These are phyloP conservation scores for Camponotus fellah DNA, from an alignment of 2,888 invertebrate species.

Conservation along the genomic window DNA sequence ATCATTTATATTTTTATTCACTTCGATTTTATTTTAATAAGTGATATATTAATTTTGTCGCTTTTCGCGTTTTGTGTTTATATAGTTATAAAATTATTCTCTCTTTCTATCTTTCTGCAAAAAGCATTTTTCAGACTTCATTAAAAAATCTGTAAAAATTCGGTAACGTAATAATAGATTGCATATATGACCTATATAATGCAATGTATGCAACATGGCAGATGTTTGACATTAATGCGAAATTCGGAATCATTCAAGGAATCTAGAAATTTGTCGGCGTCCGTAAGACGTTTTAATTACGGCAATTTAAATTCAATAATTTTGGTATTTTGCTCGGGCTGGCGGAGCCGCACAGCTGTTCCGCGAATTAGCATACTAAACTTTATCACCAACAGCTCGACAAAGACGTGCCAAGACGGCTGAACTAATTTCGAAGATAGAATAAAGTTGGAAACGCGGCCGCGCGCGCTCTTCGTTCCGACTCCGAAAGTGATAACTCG, in stretches of 20 bases:
- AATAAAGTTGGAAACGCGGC: constrained; percentile 83
- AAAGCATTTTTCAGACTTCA: background rate
- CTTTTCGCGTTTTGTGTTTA: background rate
- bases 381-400: constrained; percentile 86
- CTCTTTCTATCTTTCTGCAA: background rate
- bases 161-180: constrained; percentile 33
- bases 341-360: constrained; percentile 83
- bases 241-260: constrained; percentile 56
- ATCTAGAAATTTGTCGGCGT: constrained; percentile 76
- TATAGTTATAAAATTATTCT: background rate
- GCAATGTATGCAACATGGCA: constrained; percentile 33
- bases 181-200: constrained; percentile 3
- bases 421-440: constrained; percentile 86
- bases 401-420: constrained; percentile 86
- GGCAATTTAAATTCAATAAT: constrained; percentile 86
- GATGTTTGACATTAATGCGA: constrained; percentile 70
- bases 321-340: constrained; percentile 83
- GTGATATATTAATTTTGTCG: background rate
- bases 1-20: background rate
- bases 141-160: constrained; percentile 18
- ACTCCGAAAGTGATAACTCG: constrained; percentile 78
- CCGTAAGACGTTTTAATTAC: constrained; percentile 84
- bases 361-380: constrained; percentile 86
- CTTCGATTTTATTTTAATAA: background rate
- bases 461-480: constrained; percentile 62